Evolutionary conservation across 2,113 vertebrate species (phyloP), one percentile per base, ranked within the genome.

Genomic region (Lipophrys pholis): DNA sequence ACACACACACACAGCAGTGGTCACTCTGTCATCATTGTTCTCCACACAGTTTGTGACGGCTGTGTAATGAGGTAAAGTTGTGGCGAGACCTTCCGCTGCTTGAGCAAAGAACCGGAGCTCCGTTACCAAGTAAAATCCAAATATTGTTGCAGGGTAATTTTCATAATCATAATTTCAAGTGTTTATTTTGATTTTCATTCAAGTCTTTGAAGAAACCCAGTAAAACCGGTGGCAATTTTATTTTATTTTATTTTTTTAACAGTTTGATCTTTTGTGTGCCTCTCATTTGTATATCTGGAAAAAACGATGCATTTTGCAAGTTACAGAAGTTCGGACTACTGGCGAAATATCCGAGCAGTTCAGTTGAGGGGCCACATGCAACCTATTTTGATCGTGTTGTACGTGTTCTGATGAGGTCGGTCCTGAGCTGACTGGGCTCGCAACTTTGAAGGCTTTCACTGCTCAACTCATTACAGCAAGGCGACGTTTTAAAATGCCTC

Each of bases 61-160:
- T 15, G 17, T 69, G 70, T 73, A 73, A 74, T 73, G 69, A 84
- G 59, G 46, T 76, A 17, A 69, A 70, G 55, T 49, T 72, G 50
- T 67, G 58, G 61, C 16, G 42, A 15, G 45, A 49, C 56, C 53
- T 48, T 69, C 43, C 21, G 30, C 5, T 0, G 43, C 49, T 48
- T 35, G 55, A 53, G 7, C 48, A 5, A 1, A 15, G 55, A 48
- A 21, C 12, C 15, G 8, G 36, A 41, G 30, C 11, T 51, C 38
- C 30, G 5, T 7, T 16, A 36, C 40, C 30, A 30, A 14, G n/a
- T 21, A 11, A 6, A 61, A 48, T 12, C 14, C 55, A 48, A 14
- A 45, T 16, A 21, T 17, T 51, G 49, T 17, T 51, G 8, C 49
- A 21, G 49, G 49, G 49, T 11, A 10, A 9, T 51, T 51, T 8